Percentiles rank a stretch among this genome's conserved stretches.
These are phyloP conservation scores for Battus philenor DNA, from an alignment of 1,140 invertebrate genomes.

Conservation along the genomic window DNA sequence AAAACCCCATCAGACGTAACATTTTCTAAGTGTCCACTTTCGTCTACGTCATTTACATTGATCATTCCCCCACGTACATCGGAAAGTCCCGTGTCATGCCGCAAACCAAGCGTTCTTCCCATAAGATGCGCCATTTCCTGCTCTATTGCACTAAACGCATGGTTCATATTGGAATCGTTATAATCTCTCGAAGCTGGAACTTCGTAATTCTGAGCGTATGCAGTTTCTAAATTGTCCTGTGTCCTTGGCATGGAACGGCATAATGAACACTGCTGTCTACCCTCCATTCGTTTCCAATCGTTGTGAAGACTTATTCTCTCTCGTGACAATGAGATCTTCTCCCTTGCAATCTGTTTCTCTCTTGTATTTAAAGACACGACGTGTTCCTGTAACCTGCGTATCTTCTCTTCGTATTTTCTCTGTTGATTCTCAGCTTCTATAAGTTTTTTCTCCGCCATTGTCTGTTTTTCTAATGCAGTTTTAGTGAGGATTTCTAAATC, in stretches of 20 bases:
- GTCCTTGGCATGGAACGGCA: conserved; percentile 44
- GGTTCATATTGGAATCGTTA: conserved; percentile 29
- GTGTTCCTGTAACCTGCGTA: conserved; percentile 67
- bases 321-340: conserved; percentile 66
- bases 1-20: conserved; percentile 30
- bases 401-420: conserved; percentile 66
- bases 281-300: conserved; percentile 58
- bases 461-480: conserved; percentile 65
- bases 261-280: conserved; percentile 54
- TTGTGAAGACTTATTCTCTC: conserved; percentile 67
- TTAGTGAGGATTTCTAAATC: conserved; percentile 66
- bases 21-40: conserved; percentile 11
- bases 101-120: conserved; percentile 34
- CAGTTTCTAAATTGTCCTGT: conserved; percentile 33
- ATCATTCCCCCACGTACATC: conserved; percentile 1
- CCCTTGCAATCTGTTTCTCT: conserved; percentile 71
- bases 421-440: conserved; percentile 64
- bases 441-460: conserved; percentile 62
- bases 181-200: conserved; percentile 36
- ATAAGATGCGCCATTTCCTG: conserved; percentile 55
- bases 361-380: conserved; percentile 61
- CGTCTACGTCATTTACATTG: not conserved
- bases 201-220: conserved; percentile 32
- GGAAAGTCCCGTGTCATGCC: conserved; percentile 21
- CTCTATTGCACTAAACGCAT: conserved; percentile 45